These are phyloP conservation scores for Okamejei kenojei DNA, from an alignment of 2,797 vertebrate genomes.

Conservation along the genomic window DNA sequence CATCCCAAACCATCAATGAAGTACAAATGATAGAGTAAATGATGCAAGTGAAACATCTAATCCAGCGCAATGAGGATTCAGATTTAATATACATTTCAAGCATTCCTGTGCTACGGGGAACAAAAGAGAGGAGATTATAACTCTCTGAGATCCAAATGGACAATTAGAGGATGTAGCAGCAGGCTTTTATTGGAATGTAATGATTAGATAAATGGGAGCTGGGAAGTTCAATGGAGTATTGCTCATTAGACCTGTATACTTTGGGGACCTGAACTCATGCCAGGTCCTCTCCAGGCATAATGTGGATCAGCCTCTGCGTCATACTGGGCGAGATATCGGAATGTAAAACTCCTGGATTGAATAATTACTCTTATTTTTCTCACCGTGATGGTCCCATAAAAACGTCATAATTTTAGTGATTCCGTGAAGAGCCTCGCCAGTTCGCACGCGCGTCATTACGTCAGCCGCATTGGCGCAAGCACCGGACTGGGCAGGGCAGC, in stretches of 20 bases:
- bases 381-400: background rate
- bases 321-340: background rate
- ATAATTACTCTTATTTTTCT: background rate
- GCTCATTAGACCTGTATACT: conserved; percentile 25
- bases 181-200: conserved; percentile 35
- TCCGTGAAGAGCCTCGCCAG: no score
- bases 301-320: background rate
- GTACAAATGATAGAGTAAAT: background rate
- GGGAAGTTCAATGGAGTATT: conserved; percentile 3
- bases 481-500: no score
- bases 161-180: conserved; percentile 7
- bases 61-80: background rate
- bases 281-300: background rate
- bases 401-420: no score
- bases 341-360: background rate
- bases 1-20: background rate
- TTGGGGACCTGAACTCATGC: conserved; percentile 14
- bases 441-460: no score
- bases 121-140: background rate
- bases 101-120: background rate
- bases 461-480: no score
- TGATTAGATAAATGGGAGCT: conserved; percentile 19
- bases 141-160: conserved; percentile 23
- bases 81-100: background rate
- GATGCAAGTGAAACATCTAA: background rate